A percentile compares a stretch with the other conserved stretches of the same genome.
Conservation (phyloP, 2,888 invertebrate species). For the Germaria angustata region DNA sequence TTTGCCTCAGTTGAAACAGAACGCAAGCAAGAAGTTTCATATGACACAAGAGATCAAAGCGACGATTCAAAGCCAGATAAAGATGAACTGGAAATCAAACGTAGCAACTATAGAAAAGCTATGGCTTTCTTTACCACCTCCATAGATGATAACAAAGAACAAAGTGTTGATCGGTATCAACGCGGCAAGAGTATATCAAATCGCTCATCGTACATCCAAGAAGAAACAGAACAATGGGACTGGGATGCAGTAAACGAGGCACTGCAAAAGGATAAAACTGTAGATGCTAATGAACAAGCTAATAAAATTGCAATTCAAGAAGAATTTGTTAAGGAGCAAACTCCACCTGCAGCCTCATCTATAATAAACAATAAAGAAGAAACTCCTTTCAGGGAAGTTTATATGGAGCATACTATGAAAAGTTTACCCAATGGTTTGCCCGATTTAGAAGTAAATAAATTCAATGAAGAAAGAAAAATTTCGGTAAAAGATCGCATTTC, state of each 20-base stretch:
- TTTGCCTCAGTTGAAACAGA: not conserved
- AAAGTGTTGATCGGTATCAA: slow-evolving; percentile 55
- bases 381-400: slow-evolving; percentile 64
- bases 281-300: not conserved
- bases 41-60: not conserved
- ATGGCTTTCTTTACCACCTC: slow-evolving; percentile 78
- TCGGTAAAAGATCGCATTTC: slow-evolving; percentile 78
- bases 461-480: slow-evolving; percentile 72
- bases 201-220: slow-evolving; percentile 66
- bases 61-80: slow-evolving; percentile 19
- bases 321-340: slow-evolving; percentile 65
- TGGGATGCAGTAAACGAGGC: slow-evolving; percentile 44
- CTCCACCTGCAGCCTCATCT: not conserved
- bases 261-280: slow-evolving; percentile 8
- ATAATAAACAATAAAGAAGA: not conserved
- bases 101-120: slow-evolving; percentile 77
- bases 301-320: slow-evolving; percentile 6
- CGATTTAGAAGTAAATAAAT: slow-evolving; percentile 72
- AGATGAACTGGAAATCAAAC: slow-evolving; percentile 75
- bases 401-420: slow-evolving; percentile 70
- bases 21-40: not conserved
- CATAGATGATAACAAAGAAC: slow-evolving; percentile 74
- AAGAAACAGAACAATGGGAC: slow-evolving; percentile 63
- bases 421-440: slow-evolving; percentile 71
- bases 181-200: slow-evolving; percentile 48